phyloP scores from a whole-genome alignment of 2,113 vertebrate species.

The Sander vitreus region DNA sequence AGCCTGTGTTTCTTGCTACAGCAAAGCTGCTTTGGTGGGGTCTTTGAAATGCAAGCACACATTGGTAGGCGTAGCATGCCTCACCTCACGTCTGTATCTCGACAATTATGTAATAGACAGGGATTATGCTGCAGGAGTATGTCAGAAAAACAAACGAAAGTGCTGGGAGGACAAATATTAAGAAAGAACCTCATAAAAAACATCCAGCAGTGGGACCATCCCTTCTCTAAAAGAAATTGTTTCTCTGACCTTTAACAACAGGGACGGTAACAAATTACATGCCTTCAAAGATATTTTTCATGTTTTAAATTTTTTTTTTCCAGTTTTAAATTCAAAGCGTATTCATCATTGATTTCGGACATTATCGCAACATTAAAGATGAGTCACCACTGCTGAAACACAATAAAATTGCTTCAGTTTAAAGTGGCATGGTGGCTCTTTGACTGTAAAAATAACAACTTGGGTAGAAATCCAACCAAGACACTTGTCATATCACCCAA shows the following conservation, averaged over 20 bases:
- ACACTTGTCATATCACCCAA: not conserved
- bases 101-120: constrained; percentile 10
- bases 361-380: not conserved
- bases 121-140: constrained; percentile 26
- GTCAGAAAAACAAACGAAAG: constrained; percentile 22
- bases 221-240: not conserved
- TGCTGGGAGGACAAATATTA: not conserved
- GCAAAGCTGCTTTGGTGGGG: constrained; percentile 6
- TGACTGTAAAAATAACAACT: not conserved
- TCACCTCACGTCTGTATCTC: constrained; percentile 20
- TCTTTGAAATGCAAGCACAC: constrained; percentile 2
- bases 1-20: not conserved
- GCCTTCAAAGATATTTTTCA: not conserved
- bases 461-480: not conserved
- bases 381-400: not conserved
- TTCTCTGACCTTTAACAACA: constrained; percentile 30
- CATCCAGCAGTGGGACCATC: not conserved
- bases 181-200: constrained; percentile 16
- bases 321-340: not conserved
- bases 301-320: not conserved
- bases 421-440: not conserved
- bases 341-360: not conserved
- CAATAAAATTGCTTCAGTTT: not conserved
- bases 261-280: not conserved
- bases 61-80: constrained; percentile 1